Base-by-base conservation (phyloP, 2,888 invertebrate species). In the Melolontha melolontha region DNA sequence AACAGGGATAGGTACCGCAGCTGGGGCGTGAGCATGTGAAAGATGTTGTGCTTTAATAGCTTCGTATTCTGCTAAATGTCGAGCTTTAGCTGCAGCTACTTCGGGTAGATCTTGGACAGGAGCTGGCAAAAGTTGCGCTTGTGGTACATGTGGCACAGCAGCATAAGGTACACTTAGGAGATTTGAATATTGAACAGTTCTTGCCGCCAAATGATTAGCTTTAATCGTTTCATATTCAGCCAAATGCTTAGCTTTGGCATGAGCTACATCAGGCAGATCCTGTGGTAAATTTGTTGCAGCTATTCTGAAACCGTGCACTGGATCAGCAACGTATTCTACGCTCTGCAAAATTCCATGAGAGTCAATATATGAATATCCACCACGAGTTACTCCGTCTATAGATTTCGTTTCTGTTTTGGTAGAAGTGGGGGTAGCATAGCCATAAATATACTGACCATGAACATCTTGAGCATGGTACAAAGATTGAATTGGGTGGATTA, bases 351-450 rank as follows among this genome's bases (percentile, higher is more conserved):
- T 82, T 1, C 90, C 90, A 75, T 90, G 84, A 22, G 88, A 87
- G 78, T 91, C 91, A 64, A 91, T 86, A 79, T 91, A 91, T 62
- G 89, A 89, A 78, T 91, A 91, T 51, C 88, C 88, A 39, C 90
- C 90, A 41, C 87, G 85, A 2, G 89, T 89, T 11, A 88, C 86
- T 17, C 90, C 90, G 77, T 90, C 88, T 66, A 86, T 83, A 2
- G 86, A 84, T 69, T 88, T 86, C 0, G 87, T 84, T 81, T 91
- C 91, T 50, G 87, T 86, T 79, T 90, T 90, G 72, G 89, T 86
- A 71, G 88, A 88, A 52, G 89, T 87, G 54, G 89, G 90, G 68
- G 89, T 90, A 12, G 87, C 83, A 79, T 90, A 90, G 22, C 90
- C 90, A 77, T 88, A 88, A 71, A 85, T 83, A 79, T 87, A 88